A percentile compares a stretch with the other conserved stretches of the same genome.
phyloP scores from a whole-genome alignment of 2,797 vertebrate species.

The Pempheris klunzingeri region DNA sequence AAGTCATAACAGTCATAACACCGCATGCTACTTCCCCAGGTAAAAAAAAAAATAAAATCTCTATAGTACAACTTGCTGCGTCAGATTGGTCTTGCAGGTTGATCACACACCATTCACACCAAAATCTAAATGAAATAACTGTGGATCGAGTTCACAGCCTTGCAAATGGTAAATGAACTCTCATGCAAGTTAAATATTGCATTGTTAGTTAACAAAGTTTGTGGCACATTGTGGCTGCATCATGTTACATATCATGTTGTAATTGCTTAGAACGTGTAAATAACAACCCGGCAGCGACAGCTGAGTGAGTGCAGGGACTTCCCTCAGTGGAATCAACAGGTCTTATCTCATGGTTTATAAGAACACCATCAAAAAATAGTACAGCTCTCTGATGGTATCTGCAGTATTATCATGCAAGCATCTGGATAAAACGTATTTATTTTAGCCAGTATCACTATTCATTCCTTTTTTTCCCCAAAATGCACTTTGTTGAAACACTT shows the following conservation, averaged over 20 bases:
- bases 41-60: not conserved
- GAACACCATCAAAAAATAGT: not conserved
- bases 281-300: constrained; percentile 9
- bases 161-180: constrained; percentile 1
- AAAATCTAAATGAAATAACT: not conserved
- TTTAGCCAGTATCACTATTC: not conserved
- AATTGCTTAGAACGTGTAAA: constrained; percentile 24
- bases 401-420: not conserved
- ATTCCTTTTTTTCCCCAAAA: not conserved
- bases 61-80: not conserved
- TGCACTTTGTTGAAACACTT: constrained; percentile 2
- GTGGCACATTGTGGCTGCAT: constrained; percentile 9
- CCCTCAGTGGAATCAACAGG: constrained; percentile 21
- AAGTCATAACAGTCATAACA: constrained; percentile 67
- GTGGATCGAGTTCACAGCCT: not conserved
- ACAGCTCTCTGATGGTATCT: not conserved
- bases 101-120: constrained; percentile 7
- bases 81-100: constrained; percentile 20
- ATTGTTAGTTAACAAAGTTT: not conserved
- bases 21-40: not conserved
- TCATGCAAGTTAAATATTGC: not conserved
- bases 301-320: constrained; percentile 10
- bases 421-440: not conserved
- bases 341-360: constrained; percentile 13
- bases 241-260: not conserved